Evolutionary conservation across 2,113 vertebrate species (phyloP).

Genomic region (Plecotus auritus): DNA sequence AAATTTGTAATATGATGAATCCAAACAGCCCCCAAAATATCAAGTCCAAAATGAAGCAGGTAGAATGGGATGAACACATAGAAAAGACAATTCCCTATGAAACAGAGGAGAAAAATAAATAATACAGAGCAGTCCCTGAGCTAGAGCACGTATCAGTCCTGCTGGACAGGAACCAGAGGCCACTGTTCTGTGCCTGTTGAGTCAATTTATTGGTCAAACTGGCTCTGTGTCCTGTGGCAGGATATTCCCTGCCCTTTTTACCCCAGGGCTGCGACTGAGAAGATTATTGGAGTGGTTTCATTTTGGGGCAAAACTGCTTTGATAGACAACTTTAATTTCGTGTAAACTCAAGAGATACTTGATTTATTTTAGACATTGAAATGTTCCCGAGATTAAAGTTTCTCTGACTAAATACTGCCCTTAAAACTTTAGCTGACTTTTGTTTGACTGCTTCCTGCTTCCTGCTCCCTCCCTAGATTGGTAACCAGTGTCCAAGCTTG

Average conservation of each 20-base stretch:
- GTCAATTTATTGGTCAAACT: background rate
- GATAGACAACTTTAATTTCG: background rate
- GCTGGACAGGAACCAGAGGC: background rate
- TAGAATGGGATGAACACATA: background rate
- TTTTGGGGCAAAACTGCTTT: background rate
- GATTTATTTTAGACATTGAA: background rate
- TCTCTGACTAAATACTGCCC: background rate
- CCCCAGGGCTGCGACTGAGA: background rate
- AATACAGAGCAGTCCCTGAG: background rate
- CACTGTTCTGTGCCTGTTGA: rapidly evolving
- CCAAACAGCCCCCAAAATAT: background rate
- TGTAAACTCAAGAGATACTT: background rate
- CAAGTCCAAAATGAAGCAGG: background rate
- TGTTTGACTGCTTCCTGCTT: background rate
- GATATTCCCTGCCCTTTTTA: background rate
- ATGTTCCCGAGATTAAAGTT: background rate
- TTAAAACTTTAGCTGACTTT: background rate
- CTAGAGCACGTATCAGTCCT: background rate
- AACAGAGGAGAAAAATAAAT: background rate
- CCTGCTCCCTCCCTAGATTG: background rate
- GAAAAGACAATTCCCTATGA: background rate
- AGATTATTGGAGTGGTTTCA: background rate
- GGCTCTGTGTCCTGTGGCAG: too few species aligned
- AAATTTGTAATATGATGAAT: background rate
- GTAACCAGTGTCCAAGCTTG: background rate